A percentile compares a stretch with the other conserved stretches of the same genome.
Evolutionary conservation across 2,797 vertebrate species (phyloP).

Genomic region (Carcharodon carcharias): DNA sequence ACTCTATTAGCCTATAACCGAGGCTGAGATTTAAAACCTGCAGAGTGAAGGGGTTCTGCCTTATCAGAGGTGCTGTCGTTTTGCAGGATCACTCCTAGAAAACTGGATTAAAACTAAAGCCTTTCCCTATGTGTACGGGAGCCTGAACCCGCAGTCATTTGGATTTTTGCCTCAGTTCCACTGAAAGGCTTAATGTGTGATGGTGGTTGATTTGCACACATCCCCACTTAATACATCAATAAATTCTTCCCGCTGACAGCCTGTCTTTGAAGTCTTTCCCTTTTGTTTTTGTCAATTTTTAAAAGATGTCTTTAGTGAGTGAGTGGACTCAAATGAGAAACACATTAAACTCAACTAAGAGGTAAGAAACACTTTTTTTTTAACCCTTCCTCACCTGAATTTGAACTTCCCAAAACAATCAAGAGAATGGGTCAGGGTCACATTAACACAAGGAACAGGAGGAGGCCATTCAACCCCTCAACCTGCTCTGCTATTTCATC

Average conservation of each 20-base stretch:
- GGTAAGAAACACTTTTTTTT: background rate
- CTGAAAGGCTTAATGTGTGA: background rate
- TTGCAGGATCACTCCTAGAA: background rate
- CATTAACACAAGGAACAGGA: background rate
- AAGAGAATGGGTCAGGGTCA: background rate
- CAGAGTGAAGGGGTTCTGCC: background rate
- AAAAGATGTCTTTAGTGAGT: background rate
- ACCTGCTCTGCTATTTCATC: background rate
- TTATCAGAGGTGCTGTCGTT: background rate
- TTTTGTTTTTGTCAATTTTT: background rate
- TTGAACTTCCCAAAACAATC: background rate
- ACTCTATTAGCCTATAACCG: background rate
- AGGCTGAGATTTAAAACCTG: background rate
- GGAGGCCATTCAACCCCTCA: background rate
- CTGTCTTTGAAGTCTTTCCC: background rate
- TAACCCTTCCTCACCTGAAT: background rate
- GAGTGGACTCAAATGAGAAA: background rate
- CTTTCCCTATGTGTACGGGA: background rate
- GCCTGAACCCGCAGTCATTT: background rate
- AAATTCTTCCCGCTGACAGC: background rate
- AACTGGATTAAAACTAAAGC: background rate
- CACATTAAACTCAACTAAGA: background rate
- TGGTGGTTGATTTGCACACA: background rate
- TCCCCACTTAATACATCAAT: background rate
- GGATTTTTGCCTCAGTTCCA: background rate